A percentile compares a stretch with the other conserved stretches of the same genome.
phyloP scores from a whole-genome alignment of 2,113 vertebrate species.

The Podocnemis expansa region DNA sequence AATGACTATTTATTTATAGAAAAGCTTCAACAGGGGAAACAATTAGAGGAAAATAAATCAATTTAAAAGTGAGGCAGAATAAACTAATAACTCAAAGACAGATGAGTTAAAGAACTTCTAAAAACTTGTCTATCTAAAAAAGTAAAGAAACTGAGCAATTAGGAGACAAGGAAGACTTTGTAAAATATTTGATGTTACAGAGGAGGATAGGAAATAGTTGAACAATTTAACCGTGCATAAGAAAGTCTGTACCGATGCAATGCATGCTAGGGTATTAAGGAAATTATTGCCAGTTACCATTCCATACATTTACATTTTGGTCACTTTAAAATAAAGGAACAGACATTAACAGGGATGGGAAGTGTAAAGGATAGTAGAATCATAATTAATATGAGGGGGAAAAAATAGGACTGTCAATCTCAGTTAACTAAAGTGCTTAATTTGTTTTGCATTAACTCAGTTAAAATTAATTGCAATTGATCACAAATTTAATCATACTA shows the following conservation, averaged over 20 bases:
- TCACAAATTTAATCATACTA: too few relatives aligned
- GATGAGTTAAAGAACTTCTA: background rate
- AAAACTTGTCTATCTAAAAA: background rate
- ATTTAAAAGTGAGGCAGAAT: background rate
- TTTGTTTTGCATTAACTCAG: too few relatives aligned
- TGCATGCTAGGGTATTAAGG: background rate
- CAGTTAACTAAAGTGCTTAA: too few relatives aligned
- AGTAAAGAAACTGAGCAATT: background rate
- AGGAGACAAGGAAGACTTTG: background rate
- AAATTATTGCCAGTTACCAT: background rate
- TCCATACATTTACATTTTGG: background rate
- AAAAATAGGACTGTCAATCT: background rate
- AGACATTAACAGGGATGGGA: background rate
- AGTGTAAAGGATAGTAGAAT: background rate
- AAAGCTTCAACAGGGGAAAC: background rate
- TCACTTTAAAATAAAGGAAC: background rate
- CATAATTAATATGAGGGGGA: background rate
- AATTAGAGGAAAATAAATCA: background rate
- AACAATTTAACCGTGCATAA: background rate
- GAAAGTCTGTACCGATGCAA: background rate
- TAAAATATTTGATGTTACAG: background rate
- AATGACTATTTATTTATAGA: background rate
- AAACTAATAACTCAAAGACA: background rate
- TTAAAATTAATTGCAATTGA: too few relatives aligned
- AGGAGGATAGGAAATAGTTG: background rate